A percentile compares a stretch with the other conserved stretches of the same genome.
Conservation (phyloP, 2,113 vertebrate species). For the Nycticryphes semicollaris region DNA sequence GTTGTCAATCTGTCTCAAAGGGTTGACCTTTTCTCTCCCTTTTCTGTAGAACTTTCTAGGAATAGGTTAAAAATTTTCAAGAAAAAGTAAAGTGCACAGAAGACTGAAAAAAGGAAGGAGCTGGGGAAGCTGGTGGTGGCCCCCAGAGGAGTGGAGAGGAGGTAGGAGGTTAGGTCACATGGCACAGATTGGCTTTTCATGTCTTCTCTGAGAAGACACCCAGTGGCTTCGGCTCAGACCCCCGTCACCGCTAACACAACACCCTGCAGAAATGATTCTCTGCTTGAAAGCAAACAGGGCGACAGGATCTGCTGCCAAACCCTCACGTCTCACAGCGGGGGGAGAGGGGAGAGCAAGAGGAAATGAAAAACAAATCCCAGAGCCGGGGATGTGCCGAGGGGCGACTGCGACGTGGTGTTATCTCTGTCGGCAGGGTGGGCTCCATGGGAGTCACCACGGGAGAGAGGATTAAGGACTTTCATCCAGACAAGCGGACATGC, state of each 20-base stretch:
- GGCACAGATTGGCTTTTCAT: not conserved
- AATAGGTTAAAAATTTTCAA: not conserved
- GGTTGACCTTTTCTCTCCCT: not conserved
- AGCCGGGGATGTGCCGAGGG: not conserved
- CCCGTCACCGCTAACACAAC: not conserved
- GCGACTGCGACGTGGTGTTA: accelerated
- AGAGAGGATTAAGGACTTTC: not conserved
- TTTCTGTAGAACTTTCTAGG: not conserved
- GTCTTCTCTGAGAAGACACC: not conserved
- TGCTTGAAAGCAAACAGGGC: not conserved
- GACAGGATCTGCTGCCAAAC: not conserved
- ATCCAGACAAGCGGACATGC: not conserved
- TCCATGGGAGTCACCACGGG: accelerated
- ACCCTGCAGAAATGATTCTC: not conserved
- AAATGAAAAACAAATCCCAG: constrained; percentile 63
- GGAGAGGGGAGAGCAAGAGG: constrained; percentile 26
- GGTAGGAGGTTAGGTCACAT: not conserved
- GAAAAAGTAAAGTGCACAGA: not conserved
- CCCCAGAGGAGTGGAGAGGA: accelerated
- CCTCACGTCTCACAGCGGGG: not conserved
- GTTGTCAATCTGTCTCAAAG: not conserved
- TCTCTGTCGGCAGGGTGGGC: not conserved
- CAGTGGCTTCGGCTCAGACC: not conserved
- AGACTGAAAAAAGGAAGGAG: not conserved
- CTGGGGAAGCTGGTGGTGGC: not conserved